Conservation (phyloP, 2,888 invertebrate genomes). For the Xiphydria camelus region DNA sequence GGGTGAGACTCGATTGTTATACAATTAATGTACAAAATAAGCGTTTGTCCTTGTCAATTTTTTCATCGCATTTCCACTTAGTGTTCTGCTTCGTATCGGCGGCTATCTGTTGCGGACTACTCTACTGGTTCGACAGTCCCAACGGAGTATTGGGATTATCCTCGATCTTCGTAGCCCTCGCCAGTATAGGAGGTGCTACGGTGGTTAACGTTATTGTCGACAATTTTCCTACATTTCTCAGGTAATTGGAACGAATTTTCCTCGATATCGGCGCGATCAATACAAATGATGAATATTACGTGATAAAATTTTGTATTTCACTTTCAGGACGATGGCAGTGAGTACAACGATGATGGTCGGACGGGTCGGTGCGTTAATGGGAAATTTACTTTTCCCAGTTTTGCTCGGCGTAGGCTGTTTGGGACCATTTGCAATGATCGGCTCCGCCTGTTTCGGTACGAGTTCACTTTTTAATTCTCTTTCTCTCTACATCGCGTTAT, state of each 20-base stretch:
- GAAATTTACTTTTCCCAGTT: conserved; percentile 73
- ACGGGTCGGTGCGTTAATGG: conserved; percentile 70
- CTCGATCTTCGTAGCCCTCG: conserved; percentile 50
- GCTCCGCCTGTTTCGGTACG: conserved; percentile 65
- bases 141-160: conserved; percentile 47
- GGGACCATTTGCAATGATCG: conserved; percentile 73
- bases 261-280: no score
- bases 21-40: not conserved
- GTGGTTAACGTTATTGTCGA: conserved; percentile 58
- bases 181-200: conserved; percentile 61
- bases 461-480: conserved; percentile 6
- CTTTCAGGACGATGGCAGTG: conserved; percentile 71
- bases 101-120: conserved; percentile 49
- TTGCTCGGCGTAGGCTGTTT: conserved; percentile 70
- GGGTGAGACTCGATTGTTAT: no score
- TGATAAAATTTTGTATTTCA: conserved; percentile 3
- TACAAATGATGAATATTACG: not conserved
- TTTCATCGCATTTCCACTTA: conserved; percentile 17
- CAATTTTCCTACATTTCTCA: conserved; percentile 49
- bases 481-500: no score
- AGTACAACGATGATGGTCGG: conserved; percentile 74
- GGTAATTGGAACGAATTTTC: no score
- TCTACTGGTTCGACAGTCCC: conserved; percentile 49
- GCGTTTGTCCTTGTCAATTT: not conserved
- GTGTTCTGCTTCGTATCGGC: conserved; percentile 50